phyloP scores from a whole-genome alignment of 2,888 invertebrate species.

The Drosophila formosana region DNA sequence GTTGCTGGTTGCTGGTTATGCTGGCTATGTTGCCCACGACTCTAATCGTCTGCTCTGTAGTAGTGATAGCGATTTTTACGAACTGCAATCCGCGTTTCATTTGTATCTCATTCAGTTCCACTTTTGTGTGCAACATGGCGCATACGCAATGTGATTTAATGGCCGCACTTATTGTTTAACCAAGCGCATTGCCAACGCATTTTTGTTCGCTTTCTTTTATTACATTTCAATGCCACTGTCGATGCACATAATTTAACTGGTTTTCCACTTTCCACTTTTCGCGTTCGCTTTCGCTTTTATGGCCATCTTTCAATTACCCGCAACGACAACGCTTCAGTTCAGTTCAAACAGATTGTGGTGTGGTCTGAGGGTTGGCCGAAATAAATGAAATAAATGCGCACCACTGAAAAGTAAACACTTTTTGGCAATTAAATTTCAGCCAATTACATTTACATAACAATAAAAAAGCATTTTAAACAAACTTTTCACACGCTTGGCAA shows the following conservation, averaged over 20 bases:
- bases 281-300: slow-evolving; percentile 42
- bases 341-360: neutral
- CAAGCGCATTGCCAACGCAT: slow-evolving; percentile 42
- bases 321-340: slow-evolving; percentile 24
- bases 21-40: slow-evolving; percentile 48
- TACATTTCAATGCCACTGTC: slow-evolving; percentile 22
- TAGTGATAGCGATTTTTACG: slow-evolving; percentile 1
- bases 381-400: slow-evolving; percentile 27
- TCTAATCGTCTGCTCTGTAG: slow-evolving; percentile 38
- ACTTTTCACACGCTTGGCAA: slow-evolving; percentile 38
- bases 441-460: slow-evolving; percentile 66
- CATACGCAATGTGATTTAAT: slow-evolving; percentile 72
- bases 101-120: slow-evolving; percentile 8
- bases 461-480: slow-evolving; percentile 59
- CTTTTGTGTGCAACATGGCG: slow-evolving; percentile 61
- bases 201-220: slow-evolving; percentile 21
- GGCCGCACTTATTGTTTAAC: slow-evolving; percentile 53
- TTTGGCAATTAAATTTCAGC: slow-evolving; percentile 66
- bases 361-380: neutral
- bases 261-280: slow-evolving; percentile 27
- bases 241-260: slow-evolving; percentile 52
- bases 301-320: slow-evolving; percentile 55
- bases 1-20: slow-evolving; percentile 27
- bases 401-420: slow-evolving; percentile 51
- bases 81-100: slow-evolving; percentile 2